Conservation (phyloP, 2,797 vertebrate species). For the Danio choprae region DNA sequence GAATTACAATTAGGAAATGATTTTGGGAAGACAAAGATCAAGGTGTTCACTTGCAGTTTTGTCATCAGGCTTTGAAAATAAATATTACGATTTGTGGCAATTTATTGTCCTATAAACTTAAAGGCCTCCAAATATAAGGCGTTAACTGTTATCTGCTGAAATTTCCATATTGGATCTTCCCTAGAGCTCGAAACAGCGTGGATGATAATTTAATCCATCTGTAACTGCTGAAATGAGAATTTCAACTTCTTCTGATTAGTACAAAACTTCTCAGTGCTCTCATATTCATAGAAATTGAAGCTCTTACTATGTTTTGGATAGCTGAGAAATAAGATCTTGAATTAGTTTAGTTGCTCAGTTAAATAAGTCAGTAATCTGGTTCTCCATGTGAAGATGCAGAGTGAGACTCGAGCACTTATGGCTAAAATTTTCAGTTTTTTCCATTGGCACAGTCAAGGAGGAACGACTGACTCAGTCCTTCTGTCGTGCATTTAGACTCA, state of each 20-base stretch:
- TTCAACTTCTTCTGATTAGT: background rate
- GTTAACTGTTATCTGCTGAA: no score
- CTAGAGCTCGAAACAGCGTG: background rate
- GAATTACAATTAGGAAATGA: no score
- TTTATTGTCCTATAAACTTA: no score
- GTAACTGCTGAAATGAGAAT: background rate
- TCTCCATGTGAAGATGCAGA: slow-evolving; percentile 65
- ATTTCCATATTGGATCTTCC: no score
- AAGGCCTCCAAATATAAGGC: no score
- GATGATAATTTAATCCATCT: slow-evolving; percentile 1
- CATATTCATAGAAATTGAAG: background rate
- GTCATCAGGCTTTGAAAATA: no score
- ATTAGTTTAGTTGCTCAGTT: slow-evolving; percentile 27
- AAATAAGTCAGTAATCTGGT: slow-evolving; percentile 70
- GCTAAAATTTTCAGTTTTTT: slow-evolving; percentile 74
- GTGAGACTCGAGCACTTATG: slow-evolving; percentile 66
- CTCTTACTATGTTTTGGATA: background rate
- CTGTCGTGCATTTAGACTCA: slow-evolving; percentile 67
- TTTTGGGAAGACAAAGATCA: no score
- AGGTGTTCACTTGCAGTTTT: no score
- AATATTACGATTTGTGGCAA: no score
- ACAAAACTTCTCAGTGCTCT: background rate
- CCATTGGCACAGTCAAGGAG: slow-evolving; percentile 76
- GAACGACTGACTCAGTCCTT: slow-evolving; percentile 81
- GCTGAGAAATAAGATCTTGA: background rate